phyloP scores from a whole-genome alignment of 2,888 invertebrate genomes.

The Eilema sororculum region DNA sequence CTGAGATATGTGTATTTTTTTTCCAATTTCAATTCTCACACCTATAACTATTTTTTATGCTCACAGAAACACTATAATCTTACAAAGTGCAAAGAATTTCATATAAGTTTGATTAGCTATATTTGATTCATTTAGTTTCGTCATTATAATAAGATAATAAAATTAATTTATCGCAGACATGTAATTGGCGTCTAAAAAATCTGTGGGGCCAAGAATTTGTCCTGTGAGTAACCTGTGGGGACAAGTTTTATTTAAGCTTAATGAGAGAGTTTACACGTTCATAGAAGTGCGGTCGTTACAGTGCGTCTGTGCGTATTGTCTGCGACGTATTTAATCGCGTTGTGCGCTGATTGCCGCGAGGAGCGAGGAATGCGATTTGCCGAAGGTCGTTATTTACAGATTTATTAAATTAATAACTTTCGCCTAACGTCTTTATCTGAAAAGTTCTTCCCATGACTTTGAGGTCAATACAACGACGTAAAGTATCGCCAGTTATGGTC shows the following conservation, averaged over 20 bases:
- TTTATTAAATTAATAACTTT: slow-evolving; percentile 20
- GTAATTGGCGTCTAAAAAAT: neutral
- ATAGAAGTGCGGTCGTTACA: neutral
- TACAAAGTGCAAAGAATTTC: too few species aligned
- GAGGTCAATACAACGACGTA: slow-evolving; percentile 28
- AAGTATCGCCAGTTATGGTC: slow-evolving; percentile 21
- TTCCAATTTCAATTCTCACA: too few species aligned
- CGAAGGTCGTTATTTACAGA: neutral
- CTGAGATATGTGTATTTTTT: too few species aligned
- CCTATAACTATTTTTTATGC: too few species aligned
- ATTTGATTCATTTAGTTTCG: too few species aligned
- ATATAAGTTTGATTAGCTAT: too few species aligned
- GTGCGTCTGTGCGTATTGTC: neutral
- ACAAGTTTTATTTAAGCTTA: neutral
- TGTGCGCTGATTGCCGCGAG: neutral
- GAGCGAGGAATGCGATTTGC: neutral
- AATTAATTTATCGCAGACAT: too few species aligned
- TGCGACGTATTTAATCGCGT: neutral
- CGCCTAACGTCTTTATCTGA: slow-evolving; percentile 19
- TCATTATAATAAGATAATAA: too few species aligned
- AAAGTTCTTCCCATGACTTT: slow-evolving; percentile 26
- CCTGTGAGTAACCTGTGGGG: neutral
- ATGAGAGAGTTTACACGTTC: neutral
- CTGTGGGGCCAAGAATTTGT: neutral
- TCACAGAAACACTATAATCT: too few species aligned